Conservation (phyloP, 1,140 invertebrate genomes). For the Neelides sp. region DNA sequence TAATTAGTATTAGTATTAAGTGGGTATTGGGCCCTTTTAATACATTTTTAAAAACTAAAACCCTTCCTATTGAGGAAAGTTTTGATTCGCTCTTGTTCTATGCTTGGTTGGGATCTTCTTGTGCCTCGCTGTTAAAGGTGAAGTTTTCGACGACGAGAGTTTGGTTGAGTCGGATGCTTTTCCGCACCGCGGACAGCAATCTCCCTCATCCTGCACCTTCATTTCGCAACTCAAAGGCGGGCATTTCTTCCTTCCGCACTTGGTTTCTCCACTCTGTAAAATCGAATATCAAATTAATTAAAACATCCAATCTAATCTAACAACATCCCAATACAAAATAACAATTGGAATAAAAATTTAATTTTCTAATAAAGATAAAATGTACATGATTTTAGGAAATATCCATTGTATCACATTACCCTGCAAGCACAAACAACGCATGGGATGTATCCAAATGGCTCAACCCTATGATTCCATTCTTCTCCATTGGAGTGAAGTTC, state of each 20-base stretch:
- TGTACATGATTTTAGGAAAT: neutral
- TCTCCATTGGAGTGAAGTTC: slow-evolving; percentile 60
- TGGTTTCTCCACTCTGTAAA: slow-evolving; percentile 60
- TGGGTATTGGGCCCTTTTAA: too few species aligned
- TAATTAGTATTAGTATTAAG: too few species aligned
- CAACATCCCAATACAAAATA: neutral
- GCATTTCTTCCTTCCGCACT: slow-evolving; percentile 64
- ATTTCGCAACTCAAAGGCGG: slow-evolving; percentile 36
- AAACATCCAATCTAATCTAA: slow-evolving; percentile 7
- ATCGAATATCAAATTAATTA: slow-evolving; percentile 23
- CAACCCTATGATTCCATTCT: slow-evolving; percentile 70
- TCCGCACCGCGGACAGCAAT: slow-evolving; percentile 31
- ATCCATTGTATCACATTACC: slow-evolving; percentile 42
- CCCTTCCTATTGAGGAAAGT: too few species aligned
- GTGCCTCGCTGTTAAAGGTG: too few species aligned
- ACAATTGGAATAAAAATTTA: too few species aligned
- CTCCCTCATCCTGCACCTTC: slow-evolving; percentile 23
- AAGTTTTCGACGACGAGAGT: neutral
- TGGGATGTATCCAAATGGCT: slow-evolving; percentile 62
- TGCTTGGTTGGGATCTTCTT: too few species aligned
- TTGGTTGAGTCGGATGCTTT: slow-evolving; percentile 2
- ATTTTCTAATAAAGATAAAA: too few species aligned
- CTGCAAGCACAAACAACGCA: slow-evolving; percentile 78
- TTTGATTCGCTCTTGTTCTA: too few species aligned
- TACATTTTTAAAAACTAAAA: too few species aligned